Evolutionary conservation across 1,140 invertebrate species (phyloP), one percentile per base, ranked within the genome.

Genomic region (Drosophila yakuba): DNA sequence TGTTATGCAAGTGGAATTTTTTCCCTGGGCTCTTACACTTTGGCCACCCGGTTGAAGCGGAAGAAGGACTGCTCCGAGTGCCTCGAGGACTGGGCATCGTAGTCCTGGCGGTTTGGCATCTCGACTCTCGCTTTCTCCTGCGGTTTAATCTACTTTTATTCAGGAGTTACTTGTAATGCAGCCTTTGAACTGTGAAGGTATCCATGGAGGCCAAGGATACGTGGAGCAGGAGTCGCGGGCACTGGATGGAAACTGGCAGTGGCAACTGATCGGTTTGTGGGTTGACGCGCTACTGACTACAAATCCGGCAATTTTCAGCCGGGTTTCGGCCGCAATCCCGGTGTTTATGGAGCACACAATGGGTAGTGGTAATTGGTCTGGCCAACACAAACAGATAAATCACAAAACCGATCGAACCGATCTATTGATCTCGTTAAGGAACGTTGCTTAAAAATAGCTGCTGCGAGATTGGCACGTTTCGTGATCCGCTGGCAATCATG

Each of bases 11-110:
- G 48, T 44, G 25, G 4, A 66, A 5, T 36, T 41, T 15, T 14
- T n/a, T 10, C n/a, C 55, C 11, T 25, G 15, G 14, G 17, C 44
- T 58, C 86, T 91, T 91, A 91, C 90, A 91, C 78, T 91, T 91
- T 91, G 39, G 90, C 90, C 57, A 91, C 76, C 32, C 90, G 90
- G 41, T 85, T 85, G 57, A 80, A 90, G 23, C 76, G 90, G 56
- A 47, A 85, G 52, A 74, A 76, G 45, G 90, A 90, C 54, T 80
- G 76, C 57, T 91, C 90, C 57, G 90, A 89, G 39, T 91, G 86
- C 48, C 73, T 88, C 3, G 89, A 88, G 12, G 90, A 91, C 44
- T 81, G 67, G 0, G 74, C 76, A 64, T 91, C 90, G 25, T 74
- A 57, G 35, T 91, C 90, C 57, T 83, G 69, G 28, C 84, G 84